phyloP scores from a whole-genome alignment of 2,888 invertebrate species.

The Rhogogaster chlorosoma region DNA sequence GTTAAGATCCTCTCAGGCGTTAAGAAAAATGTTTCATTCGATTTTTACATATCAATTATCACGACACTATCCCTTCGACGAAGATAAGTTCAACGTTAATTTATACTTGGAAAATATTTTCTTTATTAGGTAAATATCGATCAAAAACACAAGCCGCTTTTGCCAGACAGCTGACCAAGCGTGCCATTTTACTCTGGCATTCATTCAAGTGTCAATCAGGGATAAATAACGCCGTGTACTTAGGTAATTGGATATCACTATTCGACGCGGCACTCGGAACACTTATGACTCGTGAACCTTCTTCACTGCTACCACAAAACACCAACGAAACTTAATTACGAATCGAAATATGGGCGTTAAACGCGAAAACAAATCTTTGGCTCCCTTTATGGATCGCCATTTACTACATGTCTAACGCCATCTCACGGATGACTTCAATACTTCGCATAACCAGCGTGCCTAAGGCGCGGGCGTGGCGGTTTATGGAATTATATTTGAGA shows the following conservation, averaged over 20 bases:
- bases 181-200: slow-evolving; percentile 45
- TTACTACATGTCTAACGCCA: slow-evolving; percentile 19
- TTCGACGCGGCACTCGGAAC: background rate
- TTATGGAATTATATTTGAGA: background rate
- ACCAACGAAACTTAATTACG: background rate
- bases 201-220: slow-evolving; percentile 43
- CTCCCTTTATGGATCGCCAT: slow-evolving; percentile 49
- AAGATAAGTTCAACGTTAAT: background rate
- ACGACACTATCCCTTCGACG: background rate
- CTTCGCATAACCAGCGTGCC: background rate
- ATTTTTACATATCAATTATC: background rate
- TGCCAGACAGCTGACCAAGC: slow-evolving; percentile 44
- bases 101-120: slow-evolving; percentile 23
- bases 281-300: background rate
- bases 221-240: background rate
- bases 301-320: background rate
- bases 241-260: background rate
- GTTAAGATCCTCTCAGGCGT: slow-evolving; percentile 24
- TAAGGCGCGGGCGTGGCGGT: background rate
- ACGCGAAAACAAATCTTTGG: slow-evolving; percentile 35
- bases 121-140: slow-evolving; percentile 32
- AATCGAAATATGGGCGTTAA: slow-evolving; percentile 36
- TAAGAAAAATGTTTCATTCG: background rate
- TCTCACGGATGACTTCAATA: background rate
- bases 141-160: slow-evolving; percentile 25